Evolutionary conservation across 2,113 vertebrate genomes (phyloP), one percentile per base, ranked within the genome.

Genomic region (Eleginops maclovinus): DNA sequence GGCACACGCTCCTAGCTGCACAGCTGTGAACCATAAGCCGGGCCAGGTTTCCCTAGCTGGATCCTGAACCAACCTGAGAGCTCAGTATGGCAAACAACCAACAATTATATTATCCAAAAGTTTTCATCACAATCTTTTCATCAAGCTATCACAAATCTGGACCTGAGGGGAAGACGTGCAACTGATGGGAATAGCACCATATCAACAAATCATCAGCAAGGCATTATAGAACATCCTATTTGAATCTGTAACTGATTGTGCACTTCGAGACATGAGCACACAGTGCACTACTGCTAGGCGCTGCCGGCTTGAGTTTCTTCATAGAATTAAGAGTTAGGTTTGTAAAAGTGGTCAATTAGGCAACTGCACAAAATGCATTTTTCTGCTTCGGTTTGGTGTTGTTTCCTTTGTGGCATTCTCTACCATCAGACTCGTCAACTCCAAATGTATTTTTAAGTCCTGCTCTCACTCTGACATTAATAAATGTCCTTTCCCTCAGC

Each of bases 71-170:
- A 87, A 88, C 84, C 90, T 88, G 88, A 92, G 85, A 89, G 80
- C 73, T 85, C 82, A 14, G 61, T 49, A 83, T 93, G 94, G 91
- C 90, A 77, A 43, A 0, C 55, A 47, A 90, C 91, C 93, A 93
- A 93, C 84, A 88, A 86, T 85, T 51, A 92, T 92, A 90, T 92
- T 92, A 93, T 91, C 89, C 91, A 68, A 76, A 63, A 87, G 73
- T 90, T 93, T 94, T 92, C 91, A 91, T 93, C 88, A 88, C 84
- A 83, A 81, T 72, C 89, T 91, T 91, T 92, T 94, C 90, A 91
- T 93, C 90, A 89, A 83, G 83, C 81, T 87, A 88, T 92, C 89
- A 88, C 82, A 82, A 82, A 66, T 60, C 68, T 68, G 85, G 75
- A 85, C 79, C 77, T 43, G 75, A 87, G 86, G 73, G 77, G 77